phyloP scores from a whole-genome alignment of 2,797 vertebrate genomes.

The Peromyscus aztecus region DNA sequence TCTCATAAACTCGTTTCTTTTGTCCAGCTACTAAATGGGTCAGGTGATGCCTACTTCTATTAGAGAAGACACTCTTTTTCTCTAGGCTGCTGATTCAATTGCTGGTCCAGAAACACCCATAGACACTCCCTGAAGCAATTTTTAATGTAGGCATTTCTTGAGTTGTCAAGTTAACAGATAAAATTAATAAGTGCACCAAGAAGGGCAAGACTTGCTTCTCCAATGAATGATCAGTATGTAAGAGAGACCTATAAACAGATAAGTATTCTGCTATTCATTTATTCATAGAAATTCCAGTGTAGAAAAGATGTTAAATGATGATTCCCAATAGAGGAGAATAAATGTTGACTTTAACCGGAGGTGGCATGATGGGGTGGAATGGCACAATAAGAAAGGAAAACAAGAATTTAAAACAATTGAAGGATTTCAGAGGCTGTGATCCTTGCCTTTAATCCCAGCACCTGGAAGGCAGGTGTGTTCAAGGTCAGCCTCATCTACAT shows the following conservation, averaged over 20 bases:
- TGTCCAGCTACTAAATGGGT: not conserved
- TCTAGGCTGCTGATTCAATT: not conserved
- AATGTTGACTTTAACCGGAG: not conserved
- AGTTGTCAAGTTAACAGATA: not conserved
- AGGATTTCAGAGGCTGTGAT: not conserved
- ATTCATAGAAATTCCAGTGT: not conserved
- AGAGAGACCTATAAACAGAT: not conserved
- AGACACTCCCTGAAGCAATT: not conserved
- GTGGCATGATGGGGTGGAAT: rapidly evolving
- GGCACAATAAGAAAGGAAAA: not conserved
- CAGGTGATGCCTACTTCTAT: too few relatives aligned
- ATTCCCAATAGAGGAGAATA: not conserved
- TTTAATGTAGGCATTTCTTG: not conserved
- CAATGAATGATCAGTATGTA: not conserved
- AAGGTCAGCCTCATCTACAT: not conserved
- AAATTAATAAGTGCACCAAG: not conserved
- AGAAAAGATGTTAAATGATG: not conserved
- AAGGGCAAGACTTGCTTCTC: not conserved
- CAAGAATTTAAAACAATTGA: not conserved
- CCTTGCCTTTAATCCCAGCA: not conserved
- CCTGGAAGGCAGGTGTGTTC: not conserved
- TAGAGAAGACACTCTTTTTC: not conserved
- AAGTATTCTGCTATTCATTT: not conserved
- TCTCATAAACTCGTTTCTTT: not conserved
- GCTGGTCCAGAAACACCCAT: not conserved